Conservation (phyloP, 2,113 vertebrate species). For the Tragelaphus buxtoni region DNA sequence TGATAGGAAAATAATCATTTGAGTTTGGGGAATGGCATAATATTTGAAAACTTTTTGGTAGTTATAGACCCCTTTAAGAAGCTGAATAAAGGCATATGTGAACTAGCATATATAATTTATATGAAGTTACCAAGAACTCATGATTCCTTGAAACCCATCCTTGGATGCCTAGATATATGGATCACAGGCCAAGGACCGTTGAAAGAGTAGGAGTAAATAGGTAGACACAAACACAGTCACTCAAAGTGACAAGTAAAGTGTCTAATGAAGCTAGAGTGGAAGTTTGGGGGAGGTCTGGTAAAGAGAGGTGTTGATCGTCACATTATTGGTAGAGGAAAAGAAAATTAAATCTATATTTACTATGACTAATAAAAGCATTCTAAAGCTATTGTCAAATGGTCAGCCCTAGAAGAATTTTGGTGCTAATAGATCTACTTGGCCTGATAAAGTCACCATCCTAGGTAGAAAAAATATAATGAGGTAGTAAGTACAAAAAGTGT, state of each 20-base stretch:
- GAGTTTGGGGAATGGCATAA: not conserved
- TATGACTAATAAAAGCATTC: not conserved
- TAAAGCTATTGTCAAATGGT: not conserved
- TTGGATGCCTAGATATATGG: not conserved
- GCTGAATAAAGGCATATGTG: not conserved
- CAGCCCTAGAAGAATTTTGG: not conserved
- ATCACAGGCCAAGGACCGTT: not conserved
- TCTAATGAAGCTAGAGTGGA: not conserved
- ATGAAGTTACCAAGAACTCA: not conserved
- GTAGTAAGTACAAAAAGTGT: not conserved
- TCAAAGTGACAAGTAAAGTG: not conserved
- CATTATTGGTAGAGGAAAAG: not conserved
- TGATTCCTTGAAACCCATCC: not conserved
- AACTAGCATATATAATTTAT: not conserved
- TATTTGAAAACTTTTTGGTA: not conserved
- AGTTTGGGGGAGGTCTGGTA: not conserved
- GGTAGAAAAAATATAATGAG: not conserved
- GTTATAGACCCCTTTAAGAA: not conserved
- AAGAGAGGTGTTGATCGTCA: not conserved
- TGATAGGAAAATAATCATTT: not conserved
- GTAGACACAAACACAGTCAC: not conserved
- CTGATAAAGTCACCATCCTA: not conserved
- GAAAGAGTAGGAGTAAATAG: not conserved
- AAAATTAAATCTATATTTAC: not conserved
- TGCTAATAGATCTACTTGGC: not conserved